Conservation (phyloP, 2,888 invertebrate species). For the Orchesellides sinensis region DNA sequence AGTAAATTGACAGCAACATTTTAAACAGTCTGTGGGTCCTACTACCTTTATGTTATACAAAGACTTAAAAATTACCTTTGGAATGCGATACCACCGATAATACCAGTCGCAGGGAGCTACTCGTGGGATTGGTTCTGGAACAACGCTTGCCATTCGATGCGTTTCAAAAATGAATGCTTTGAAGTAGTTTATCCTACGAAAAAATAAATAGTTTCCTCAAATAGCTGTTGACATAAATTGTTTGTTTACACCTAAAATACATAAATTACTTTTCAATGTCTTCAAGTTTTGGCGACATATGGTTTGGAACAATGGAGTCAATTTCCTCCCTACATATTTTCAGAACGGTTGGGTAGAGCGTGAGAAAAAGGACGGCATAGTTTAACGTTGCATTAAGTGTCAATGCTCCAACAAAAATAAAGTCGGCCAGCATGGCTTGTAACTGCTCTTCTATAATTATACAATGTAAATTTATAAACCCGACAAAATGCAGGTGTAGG, state of each 20-base stretch:
- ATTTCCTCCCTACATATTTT: conserved; percentile 43
- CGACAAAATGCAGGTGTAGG: too few relatives aligned
- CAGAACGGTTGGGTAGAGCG: conserved; percentile 35
- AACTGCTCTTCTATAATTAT: conserved; percentile 39
- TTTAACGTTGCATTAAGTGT: conserved; percentile 58
- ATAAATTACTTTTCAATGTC: conserved; percentile 41
- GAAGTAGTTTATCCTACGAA: conserved; percentile 38
- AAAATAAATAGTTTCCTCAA: not conserved
- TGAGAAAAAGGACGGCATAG: conserved; percentile 43
- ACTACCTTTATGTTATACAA: too few relatives aligned
- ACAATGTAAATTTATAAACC: too few relatives aligned
- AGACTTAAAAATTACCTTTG: too few relatives aligned
- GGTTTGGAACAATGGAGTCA: conserved; percentile 19
- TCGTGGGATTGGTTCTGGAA: conserved; percentile 54
- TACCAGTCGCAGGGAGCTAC: conserved; percentile 24
- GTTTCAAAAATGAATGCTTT: conserved; percentile 57
- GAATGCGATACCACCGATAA: conserved; percentile 49
- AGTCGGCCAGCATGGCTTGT: conserved; percentile 54
- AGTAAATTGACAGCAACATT: too few relatives aligned
- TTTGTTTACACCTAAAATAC: not conserved
- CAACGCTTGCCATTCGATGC: conserved; percentile 41
- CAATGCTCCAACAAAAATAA: conserved; percentile 42
- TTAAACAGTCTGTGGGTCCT: too few relatives aligned
- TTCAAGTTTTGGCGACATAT: conserved; percentile 42
- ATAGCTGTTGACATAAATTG: not conserved